These are phyloP conservation scores for Apis laboriosa DNA, from an alignment of 1,140 invertebrate species.

Conservation along the genomic window DNA sequence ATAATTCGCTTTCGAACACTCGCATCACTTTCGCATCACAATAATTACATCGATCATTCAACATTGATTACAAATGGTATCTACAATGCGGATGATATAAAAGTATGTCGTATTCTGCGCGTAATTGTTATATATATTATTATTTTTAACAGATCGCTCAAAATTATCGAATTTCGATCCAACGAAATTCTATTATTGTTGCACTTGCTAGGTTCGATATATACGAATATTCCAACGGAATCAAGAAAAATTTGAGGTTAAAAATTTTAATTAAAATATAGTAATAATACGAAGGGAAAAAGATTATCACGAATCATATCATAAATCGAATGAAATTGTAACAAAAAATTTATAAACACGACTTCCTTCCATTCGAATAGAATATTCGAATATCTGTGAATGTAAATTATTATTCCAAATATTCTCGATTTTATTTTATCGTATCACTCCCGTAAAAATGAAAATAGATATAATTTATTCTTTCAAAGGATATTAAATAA, in stretches of 20 bases:
- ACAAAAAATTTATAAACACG: too few relatives aligned
- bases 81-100: constrained; percentile 65
- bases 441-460: too few relatives aligned
- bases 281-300: background rate
- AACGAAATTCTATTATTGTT: background rate
- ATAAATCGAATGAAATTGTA: too few relatives aligned
- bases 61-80: constrained; percentile 52
- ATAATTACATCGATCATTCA: constrained; percentile 34
- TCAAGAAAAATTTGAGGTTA: background rate
- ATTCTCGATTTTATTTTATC: too few relatives aligned
- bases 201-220: constrained; percentile 13
- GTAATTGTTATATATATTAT: background rate
- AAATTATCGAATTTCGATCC: too few relatives aligned
- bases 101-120: constrained; percentile 52
- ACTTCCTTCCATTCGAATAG: too few relatives aligned
- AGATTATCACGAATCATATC: too few relatives aligned
- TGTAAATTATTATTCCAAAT: too few relatives aligned
- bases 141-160: constrained; percentile 7
- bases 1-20: constrained; percentile 34
- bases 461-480: background rate
- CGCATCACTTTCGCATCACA: constrained; percentile 14
- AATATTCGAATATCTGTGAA: too few relatives aligned
- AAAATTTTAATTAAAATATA: background rate
- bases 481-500: background rate
- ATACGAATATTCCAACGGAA: background rate